Conservation (phyloP, 1,140 invertebrate species). For the Zaprionus nigranus region DNA sequence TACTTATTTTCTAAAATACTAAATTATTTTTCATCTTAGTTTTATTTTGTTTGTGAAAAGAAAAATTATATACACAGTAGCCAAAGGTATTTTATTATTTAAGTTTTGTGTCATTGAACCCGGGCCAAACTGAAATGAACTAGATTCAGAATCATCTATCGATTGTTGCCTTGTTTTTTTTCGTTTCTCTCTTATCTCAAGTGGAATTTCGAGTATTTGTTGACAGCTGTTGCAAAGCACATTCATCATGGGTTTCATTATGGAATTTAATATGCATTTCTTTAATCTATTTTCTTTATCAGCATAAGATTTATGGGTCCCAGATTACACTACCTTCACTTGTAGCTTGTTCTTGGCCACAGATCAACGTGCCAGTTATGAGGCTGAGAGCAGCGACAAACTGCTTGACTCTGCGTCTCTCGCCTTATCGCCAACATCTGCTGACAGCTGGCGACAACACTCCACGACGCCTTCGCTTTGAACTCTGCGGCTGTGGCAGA, state of each 20-base stretch:
- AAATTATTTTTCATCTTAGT: background rate
- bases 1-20: too few relatives aligned
- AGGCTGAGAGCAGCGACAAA: background rate
- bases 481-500: conserved; percentile 58
- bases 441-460: conserved; percentile 59
- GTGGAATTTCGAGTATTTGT: background rate
- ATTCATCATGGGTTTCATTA: background rate
- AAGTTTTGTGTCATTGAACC: background rate
- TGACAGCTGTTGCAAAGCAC: background rate
- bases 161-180: background rate
- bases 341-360: conserved; percentile 48
- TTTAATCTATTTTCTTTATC: conserved; percentile 1
- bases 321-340: conserved; percentile 13
- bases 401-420: conserved; percentile 22
- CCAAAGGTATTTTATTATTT: conserved; percentile 5
- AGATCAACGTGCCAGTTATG: conserved; percentile 57
- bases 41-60: background rate
- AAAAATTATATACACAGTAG: background rate
- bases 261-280: background rate
- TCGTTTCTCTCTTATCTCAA: background rate
- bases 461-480: conserved; percentile 62
- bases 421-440: conserved; percentile 72
- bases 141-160: background rate
- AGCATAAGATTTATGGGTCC: background rate
- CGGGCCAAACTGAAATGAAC: background rate